A percentile compares a stretch with the other conserved stretches of the same genome.
Evolutionary conservation across 1,140 invertebrate genomes (phyloP).

Genomic region (Caenorhabditis elegans): DNA sequence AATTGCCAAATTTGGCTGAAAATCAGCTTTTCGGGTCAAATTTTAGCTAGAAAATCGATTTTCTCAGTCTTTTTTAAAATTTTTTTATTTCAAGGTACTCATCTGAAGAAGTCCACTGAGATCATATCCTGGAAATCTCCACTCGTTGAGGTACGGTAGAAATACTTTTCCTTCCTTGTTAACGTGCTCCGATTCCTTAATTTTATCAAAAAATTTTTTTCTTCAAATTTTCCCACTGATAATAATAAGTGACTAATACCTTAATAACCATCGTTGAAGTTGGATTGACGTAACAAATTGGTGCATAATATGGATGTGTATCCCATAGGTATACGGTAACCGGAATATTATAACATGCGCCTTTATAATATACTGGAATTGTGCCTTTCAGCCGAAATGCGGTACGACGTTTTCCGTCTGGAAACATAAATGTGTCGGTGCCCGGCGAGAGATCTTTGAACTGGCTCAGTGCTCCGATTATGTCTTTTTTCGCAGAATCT

Average conservation of each 20-base stretch:
- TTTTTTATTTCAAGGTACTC: too few species aligned
- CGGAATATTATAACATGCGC: slow-evolving; percentile 89
- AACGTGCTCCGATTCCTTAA: slow-evolving; percentile 40
- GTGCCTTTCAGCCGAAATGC: slow-evolving; percentile 55
- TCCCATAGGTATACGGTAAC: slow-evolving; percentile 93
- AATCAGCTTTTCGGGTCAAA: too few species aligned
- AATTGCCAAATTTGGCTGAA: too few species aligned
- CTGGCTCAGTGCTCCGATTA: slow-evolving; percentile 73
- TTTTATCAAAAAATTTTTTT: neutral
- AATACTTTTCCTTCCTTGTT: slow-evolving; percentile 85
- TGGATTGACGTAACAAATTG: slow-evolving; percentile 95
- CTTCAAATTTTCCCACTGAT: too few species aligned
- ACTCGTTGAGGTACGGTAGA: slow-evolving; percentile 92
- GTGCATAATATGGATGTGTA: slow-evolving; percentile 92
- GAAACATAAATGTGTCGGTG: slow-evolving; percentile 71
- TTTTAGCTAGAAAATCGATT: too few species aligned
- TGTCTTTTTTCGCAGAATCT: slow-evolving; percentile 77
- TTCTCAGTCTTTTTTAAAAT: too few species aligned
- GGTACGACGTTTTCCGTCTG: slow-evolving; percentile 44
- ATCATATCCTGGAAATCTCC: slow-evolving; percentile 77
- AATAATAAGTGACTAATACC: slow-evolving; percentile 49
- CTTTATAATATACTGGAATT: slow-evolving; percentile 67
- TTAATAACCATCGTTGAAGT: slow-evolving; percentile 93
- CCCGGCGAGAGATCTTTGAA: slow-evolving; percentile 76
- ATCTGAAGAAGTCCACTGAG: slow-evolving; percentile 60